These are phyloP conservation scores for Corynorhinus townsendii DNA, from an alignment of 2,113 vertebrate species.

Conservation along the genomic window DNA sequence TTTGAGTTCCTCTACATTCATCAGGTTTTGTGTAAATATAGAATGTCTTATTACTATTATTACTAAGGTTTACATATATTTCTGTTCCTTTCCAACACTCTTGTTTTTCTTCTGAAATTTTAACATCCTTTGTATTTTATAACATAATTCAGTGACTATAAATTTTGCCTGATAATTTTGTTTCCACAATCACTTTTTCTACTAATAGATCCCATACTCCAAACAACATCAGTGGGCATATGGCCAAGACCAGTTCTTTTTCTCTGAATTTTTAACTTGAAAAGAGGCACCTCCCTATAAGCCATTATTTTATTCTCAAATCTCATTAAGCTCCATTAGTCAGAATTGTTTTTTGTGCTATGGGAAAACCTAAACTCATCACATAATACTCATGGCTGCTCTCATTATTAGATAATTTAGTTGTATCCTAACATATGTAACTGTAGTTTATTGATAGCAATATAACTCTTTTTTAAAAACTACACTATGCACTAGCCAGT, in stretches of 20 bases:
- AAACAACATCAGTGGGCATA: background rate
- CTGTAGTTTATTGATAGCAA: background rate
- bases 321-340: background rate
- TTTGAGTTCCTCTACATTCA: background rate
- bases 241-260: background rate
- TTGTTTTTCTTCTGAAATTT: background rate
- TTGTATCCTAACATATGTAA: background rate
- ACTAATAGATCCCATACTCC: background rate
- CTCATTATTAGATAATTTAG: background rate
- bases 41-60: too few relatives aligned
- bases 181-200: background rate
- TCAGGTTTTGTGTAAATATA: background rate
- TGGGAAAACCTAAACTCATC: background rate
- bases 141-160: background rate
- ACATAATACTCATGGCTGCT: background rate
- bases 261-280: background rate
- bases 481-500: background rate
- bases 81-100: background rate
- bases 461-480: background rate
- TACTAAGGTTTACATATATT: background rate
- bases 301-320: background rate
- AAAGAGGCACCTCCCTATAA: background rate
- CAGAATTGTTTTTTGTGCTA: background rate
- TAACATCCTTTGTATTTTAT: background rate
- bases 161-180: background rate